Percentiles rank a stretch among this genome's conserved stretches.
phyloP scores from a whole-genome alignment of 2,888 invertebrate genomes.

The Lottia scabra region DNA sequence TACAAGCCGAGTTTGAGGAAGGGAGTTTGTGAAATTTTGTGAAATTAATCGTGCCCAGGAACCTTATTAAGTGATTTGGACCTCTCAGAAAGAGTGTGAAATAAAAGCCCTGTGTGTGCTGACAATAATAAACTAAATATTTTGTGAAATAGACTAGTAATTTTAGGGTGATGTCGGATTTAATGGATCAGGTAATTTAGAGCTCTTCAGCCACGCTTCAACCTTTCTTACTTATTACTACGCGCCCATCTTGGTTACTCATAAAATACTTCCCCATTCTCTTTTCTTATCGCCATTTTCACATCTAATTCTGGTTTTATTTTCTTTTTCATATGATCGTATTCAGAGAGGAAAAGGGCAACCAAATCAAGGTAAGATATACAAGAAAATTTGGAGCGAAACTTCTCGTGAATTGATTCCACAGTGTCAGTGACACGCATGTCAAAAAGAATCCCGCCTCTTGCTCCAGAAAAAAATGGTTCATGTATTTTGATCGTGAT shows the following conservation, averaged over 20 bases:
- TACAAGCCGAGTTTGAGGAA: slow-evolving; percentile 58
- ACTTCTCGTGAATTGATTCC: neutral
- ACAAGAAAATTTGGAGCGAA: neutral
- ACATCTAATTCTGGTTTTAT: slow-evolving; percentile 17
- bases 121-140: slow-evolving; percentile 38
- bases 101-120: slow-evolving; percentile 24
- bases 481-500: too few relatives aligned
- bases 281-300: neutral
- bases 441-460: neutral
- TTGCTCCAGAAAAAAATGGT: too few relatives aligned
- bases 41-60: slow-evolving; percentile 33
- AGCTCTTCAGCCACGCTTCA: slow-evolving; percentile 20
- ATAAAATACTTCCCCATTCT: slow-evolving; percentile 15
- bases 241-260: slow-evolving; percentile 4
- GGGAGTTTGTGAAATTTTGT: slow-evolving; percentile 35
- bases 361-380: slow-evolving; percentile 60
- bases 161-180: slow-evolving; percentile 65
- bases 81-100: slow-evolving; percentile 5
- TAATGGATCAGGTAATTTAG: slow-evolving; percentile 63
- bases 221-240: slow-evolving; percentile 14
- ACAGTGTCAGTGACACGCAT: neutral
- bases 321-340: slow-evolving; percentile 50
- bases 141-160: slow-evolving; percentile 34
- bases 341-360: slow-evolving; percentile 63
- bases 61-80: slow-evolving; percentile 17